Evolutionary conservation across 92 coral and sea anemone genomes (phyloP), one percentile per base, ranked within the genome.

Genomic region (Porites divaricata): DNA sequence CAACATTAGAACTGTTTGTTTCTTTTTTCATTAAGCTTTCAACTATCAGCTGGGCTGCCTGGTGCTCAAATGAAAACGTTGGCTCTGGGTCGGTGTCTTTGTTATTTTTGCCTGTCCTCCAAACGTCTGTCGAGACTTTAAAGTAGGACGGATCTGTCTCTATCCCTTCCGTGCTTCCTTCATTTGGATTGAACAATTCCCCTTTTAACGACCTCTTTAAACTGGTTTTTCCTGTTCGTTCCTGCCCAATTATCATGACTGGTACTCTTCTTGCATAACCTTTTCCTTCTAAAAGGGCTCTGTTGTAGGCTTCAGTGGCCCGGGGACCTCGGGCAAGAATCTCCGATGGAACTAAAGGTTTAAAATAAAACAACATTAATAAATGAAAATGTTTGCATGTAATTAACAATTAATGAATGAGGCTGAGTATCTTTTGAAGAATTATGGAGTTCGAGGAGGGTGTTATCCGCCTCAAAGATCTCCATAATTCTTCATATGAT

Each of bases 181-280:
- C 81, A 15, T 67, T 26, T 19, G 20, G 81, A 53, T 83, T 54
- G 67, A 83, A 83, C 6, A 16, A 66, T 74, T 23, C 26, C 2
- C 87, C 87, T 41, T 9, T 75, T 48, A 87, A 65, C 11, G 87
- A 81, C 20, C 70, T 87, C 49, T 81, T 87, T 8, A 87, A 35
- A 72, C 91, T 87, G 21, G 91, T 87, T 25, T 87, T 87, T 22
- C 91, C 91, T 16, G 83, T 68, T 2, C 79, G 85, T 35, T 75
- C 75, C 49, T 87, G 91, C 0, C 91, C 91, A 75, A 87, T 87
- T 20, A 87, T 51, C 91, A 87, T 81, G 19, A 87, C 57, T 9
- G 91, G 87, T 4, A 87, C 69, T 50, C 91, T 83, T 10, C 26
- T 66, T 8, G 65, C 66, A 1, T 63, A 51, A 21, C 80, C 83